Evolutionary conservation across 2,797 vertebrate species (phyloP).

Genomic region (Sciurus vulgaris): DNA sequence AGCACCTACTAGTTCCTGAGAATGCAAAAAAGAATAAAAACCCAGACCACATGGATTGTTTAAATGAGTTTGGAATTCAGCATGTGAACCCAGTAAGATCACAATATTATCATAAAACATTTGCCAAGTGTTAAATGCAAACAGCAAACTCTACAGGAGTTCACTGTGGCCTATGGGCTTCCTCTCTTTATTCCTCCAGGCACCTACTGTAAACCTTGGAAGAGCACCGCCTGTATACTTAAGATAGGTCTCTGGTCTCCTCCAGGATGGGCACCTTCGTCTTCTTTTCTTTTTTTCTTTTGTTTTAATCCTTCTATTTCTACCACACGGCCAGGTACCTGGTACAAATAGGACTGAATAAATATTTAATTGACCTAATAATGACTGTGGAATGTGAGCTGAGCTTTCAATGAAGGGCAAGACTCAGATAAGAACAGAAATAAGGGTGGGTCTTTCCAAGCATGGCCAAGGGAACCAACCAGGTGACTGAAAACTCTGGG

Average conservation of each 20-base stretch:
- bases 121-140: background rate
- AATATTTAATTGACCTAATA: conserved; percentile 76
- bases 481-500: background rate
- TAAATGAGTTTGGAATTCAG: background rate
- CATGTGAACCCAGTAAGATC: background rate
- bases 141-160: background rate
- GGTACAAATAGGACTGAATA: conserved; percentile 55
- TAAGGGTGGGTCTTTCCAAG: conserved; percentile 27
- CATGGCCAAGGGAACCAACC: background rate
- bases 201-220: background rate
- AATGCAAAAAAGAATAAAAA: background rate
- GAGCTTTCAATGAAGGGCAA: conserved; percentile 63
- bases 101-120: background rate
- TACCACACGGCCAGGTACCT: background rate
- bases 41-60: background rate
- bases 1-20: background rate
- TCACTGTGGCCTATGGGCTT: background rate
- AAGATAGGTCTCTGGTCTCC: background rate
- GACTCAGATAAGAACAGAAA: conserved; percentile 55
- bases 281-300: too few species aligned
- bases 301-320: background rate
- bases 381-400: conserved; percentile 67
- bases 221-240: accelerated
- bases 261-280: background rate
- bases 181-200: background rate